Evolutionary conservation across 64 coral and sea anemone species (phyloP), one percentile per base, ranked within the genome.

Genomic region (Actinia tenebrosa): DNA sequence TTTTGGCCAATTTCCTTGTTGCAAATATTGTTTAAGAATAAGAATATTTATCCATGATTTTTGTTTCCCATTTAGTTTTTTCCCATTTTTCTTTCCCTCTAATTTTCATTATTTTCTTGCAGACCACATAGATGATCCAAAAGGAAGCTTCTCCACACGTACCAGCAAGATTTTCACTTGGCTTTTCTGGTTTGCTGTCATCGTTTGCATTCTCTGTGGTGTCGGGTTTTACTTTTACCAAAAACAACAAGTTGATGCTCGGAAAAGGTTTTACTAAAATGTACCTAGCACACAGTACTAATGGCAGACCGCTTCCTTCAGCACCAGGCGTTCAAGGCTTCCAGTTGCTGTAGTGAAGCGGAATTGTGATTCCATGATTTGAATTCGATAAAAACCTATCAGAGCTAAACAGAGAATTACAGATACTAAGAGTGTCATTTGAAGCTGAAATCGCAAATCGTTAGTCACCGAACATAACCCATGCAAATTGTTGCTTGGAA

Each of bases 211-310:
- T 15, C 23, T 80, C 15, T 30, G 82, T 20, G 87, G 60, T 19
- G 88, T 99, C 60, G 93, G 90, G 19, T 2, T 95, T 18, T 92
- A 92, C 30, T 26, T 95, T 25, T 95, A 99, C 84, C 88, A 95
- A 3, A 99, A 99, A 60, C 93, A 92, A 61, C 93, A 99, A 82
- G 91, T 93, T 64, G 86, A 95, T 52, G 87, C 93, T 44, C 87
- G 85, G 18, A 98, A 98, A 86, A 72, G 96, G 45, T 98, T 98
- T 81, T 98, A 94, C 78, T 98, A 54, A 94, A 75, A 30, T 75
- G 63, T 23, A 2, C 17, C 3, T 2, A 23, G 56, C 63, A 66
- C 26, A 22, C 27, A 75, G 25, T 30, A 27, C 1, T 37, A 42
- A 75, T 37, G 26, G 10, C 13, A 20, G n/a, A 23, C 3, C 0